phyloP scores from a whole-genome alignment of 2,113 vertebrate genomes.

The Sorex araneus region DNA sequence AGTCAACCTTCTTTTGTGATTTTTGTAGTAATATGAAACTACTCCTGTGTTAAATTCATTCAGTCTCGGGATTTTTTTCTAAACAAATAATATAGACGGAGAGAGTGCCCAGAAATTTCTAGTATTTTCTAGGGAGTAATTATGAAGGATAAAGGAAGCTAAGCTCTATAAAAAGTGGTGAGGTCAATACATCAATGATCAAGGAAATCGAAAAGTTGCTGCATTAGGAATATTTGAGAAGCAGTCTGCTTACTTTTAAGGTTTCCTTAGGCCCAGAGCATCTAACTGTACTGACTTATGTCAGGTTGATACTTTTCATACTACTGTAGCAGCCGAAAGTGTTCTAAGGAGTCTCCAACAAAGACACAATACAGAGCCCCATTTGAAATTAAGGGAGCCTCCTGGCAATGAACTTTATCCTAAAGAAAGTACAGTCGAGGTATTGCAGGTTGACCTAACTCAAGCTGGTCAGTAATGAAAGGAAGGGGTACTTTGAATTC shows the following conservation, averaged over 20 bases:
- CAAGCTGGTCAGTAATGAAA: constrained; percentile 37
- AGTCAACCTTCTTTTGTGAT: background rate
- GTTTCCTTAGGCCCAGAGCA: background rate
- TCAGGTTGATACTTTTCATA: constrained; percentile 12
- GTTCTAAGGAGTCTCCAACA: constrained; percentile 34
- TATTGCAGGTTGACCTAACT: background rate
- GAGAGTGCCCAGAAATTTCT: constrained; percentile 24
- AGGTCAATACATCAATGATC: background rate
- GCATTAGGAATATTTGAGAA: background rate
- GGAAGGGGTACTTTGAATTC: background rate
- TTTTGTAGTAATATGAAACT: background rate
- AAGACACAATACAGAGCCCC: constrained; percentile 13
- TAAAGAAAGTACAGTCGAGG: constrained; percentile 3
- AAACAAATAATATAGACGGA: constrained; percentile 41
- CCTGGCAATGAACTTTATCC: background rate
- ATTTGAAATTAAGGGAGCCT: background rate
- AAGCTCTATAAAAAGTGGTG: background rate
- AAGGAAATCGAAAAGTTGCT: constrained; percentile 13
- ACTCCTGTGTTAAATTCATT: constrained; percentile 1
- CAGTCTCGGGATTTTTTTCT: constrained; percentile 51
- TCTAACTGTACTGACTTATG: background rate
- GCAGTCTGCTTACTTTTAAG: background rate
- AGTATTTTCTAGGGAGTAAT: constrained; percentile 54
- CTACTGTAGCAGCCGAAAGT: constrained; percentile 9
- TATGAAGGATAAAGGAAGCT: constrained; percentile 32